phyloP scores from a whole-genome alignment of 2,888 invertebrate species.

The Apotomis betuletana region DNA sequence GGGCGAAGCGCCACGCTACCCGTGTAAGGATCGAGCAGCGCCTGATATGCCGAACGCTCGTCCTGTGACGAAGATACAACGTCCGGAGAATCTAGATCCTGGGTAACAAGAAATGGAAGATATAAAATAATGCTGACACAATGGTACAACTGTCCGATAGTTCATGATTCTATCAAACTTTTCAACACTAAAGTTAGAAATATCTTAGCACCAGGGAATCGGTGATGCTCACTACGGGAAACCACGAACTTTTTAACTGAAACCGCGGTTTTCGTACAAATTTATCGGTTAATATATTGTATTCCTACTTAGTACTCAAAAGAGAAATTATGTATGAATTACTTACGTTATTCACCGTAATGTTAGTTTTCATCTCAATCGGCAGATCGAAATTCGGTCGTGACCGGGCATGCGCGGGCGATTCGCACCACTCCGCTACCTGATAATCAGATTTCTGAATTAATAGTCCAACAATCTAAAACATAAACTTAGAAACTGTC shows the following conservation, averaged over 20 bases:
- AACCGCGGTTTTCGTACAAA: too few relatives aligned
- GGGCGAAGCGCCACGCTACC: slow-evolving; percentile 73
- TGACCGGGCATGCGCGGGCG: slow-evolving; percentile 81
- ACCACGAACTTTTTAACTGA: too few relatives aligned
- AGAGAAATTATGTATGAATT: not conserved
- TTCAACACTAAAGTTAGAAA: too few relatives aligned
- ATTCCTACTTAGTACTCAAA: too few relatives aligned
- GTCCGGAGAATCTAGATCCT: slow-evolving; percentile 72
- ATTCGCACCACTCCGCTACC: slow-evolving; percentile 83
- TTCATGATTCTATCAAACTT: too few relatives aligned
- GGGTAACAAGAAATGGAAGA: not conserved
- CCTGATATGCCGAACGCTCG: slow-evolving; percentile 73
- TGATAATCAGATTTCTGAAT: slow-evolving; percentile 45
- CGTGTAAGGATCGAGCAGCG: slow-evolving; percentile 73
- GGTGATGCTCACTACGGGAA: too few relatives aligned
- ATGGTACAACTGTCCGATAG: too few relatives aligned
- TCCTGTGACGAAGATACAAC: slow-evolving; percentile 71
- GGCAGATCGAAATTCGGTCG: slow-evolving; percentile 82
- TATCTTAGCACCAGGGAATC: too few relatives aligned
- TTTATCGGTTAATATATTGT: too few relatives aligned
- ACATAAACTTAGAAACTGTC: too few relatives aligned
- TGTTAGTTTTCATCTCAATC: slow-evolving; percentile 75
- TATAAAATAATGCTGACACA: not conserved
- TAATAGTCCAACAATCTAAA: not conserved
- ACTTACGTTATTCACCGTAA: slow-evolving; percentile 66